Evolutionary conservation across 2,113 vertebrate genomes (phyloP).

Genomic region (Murina feae): DNA sequence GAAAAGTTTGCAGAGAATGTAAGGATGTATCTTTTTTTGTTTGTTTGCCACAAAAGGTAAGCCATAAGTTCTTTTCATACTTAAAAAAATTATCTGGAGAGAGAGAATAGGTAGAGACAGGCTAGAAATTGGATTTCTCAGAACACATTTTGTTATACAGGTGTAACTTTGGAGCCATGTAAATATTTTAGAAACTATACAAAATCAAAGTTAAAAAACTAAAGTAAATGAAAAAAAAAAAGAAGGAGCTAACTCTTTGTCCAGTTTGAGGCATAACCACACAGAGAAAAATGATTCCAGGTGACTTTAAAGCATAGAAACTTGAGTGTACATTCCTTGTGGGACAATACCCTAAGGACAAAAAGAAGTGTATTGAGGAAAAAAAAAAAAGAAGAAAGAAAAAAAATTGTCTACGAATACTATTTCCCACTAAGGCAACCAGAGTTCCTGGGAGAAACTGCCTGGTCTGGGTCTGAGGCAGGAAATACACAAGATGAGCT

Average conservation of each 20-base stretch:
- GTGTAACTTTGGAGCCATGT: background rate
- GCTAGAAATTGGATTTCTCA: background rate
- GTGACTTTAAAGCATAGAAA: background rate
- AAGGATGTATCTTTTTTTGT: background rate
- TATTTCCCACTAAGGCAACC: background rate
- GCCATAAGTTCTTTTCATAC: background rate
- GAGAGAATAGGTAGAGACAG: background rate
- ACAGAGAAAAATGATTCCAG: background rate
- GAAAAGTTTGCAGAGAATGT: background rate
- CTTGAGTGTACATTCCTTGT: background rate
- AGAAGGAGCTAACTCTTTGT: background rate
- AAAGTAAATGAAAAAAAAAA: background rate
- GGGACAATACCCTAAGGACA: background rate
- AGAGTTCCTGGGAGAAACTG: background rate
- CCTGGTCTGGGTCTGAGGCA: background rate
- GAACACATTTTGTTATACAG: background rate
- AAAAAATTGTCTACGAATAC: background rate
- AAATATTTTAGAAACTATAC: background rate
- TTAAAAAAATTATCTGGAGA: background rate
- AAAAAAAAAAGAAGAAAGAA: no score
- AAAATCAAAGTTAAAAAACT: background rate
- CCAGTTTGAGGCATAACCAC: background rate
- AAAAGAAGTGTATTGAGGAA: background rate
- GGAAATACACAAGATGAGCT: background rate
- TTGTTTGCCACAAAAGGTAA: background rate